phyloP scores from a whole-genome alignment of 2,888 invertebrate genomes.

The Nomada ruficornis region DNA sequence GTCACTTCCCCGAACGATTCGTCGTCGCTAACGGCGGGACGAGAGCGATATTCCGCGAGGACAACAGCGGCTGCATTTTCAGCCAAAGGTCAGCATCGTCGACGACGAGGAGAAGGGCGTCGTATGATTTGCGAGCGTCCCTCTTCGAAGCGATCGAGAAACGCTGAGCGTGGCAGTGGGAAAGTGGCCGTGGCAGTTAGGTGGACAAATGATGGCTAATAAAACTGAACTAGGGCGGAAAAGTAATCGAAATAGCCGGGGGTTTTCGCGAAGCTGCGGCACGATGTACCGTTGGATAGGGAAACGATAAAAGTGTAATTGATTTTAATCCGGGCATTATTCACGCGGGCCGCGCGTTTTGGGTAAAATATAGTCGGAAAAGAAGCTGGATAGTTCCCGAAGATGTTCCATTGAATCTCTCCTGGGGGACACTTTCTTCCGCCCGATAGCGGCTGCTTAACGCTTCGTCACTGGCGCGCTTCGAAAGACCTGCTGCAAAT shows the following conservation, averaged over 20 bases:
- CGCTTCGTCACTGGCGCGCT: constrained; percentile 6
- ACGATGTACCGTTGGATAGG: constrained; percentile 32
- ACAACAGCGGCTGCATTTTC: constrained; percentile 27
- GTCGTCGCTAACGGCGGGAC: constrained; percentile 6
- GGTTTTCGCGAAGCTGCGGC: constrained; percentile 26
- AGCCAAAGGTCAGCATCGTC: constrained; percentile 43
- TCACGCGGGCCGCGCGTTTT: constrained; percentile 12
- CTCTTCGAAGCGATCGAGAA: constrained; percentile 49
- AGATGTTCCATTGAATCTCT: background rate
- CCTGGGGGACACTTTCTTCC: background rate
- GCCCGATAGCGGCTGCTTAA: constrained; percentile 19
- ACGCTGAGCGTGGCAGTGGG: constrained; percentile 41
- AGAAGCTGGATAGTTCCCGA: background rate
- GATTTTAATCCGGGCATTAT: constrained; percentile 55
- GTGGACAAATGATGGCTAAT: constrained; percentile 55
- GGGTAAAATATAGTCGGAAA: background rate
- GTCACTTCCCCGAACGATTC: constrained; percentile 8
- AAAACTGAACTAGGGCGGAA: constrained; percentile 54
- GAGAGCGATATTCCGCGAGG: constrained; percentile 23
- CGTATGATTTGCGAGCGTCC: constrained; percentile 54
- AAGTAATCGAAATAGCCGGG: constrained; percentile 43
- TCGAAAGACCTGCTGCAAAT: background rate
- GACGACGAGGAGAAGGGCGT: constrained; percentile 9
- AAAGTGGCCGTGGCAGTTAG: constrained; percentile 56
- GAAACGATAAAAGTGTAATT: constrained; percentile 52